Conservation (phyloP, 92 coral and sea anemone genomes). For the Porites lobata region DNA sequence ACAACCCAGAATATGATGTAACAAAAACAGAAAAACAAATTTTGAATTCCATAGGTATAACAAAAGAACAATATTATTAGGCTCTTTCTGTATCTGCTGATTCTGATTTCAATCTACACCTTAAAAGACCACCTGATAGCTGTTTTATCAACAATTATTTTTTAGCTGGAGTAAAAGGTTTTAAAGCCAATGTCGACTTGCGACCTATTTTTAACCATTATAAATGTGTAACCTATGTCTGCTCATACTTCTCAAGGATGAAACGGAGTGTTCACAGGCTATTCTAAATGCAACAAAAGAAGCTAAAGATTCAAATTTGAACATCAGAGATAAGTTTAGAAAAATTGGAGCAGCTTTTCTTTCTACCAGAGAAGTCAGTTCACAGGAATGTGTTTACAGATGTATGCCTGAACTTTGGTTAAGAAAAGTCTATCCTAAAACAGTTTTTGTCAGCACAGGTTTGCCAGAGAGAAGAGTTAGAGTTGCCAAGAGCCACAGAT, state of each 20-base stretch:
- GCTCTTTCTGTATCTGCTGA: slow-evolving; percentile 70
- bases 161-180: slow-evolving; percentile 65
- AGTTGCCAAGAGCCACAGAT: slow-evolving; percentile 53
- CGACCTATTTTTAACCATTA: too few species aligned
- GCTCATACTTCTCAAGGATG: slow-evolving; percentile 63
- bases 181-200: slow-evolving; percentile 33
- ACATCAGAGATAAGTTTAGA: too few species aligned
- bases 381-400: neutral
- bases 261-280: slow-evolving; percentile 60
- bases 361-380: slow-evolving; percentile 11
- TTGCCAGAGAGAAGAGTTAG: slow-evolving; percentile 70
- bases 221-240: slow-evolving; percentile 64
- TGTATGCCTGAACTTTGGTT: slow-evolving; percentile 46
- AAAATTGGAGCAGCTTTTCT: too few species aligned
- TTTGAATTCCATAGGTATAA: slow-evolving; percentile 42
- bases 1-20: slow-evolving; percentile 5
- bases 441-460: slow-evolving; percentile 71
- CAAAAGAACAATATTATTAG: slow-evolving; percentile 60
- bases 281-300: slow-evolving; percentile 37
- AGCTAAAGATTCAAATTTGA: too few species aligned
- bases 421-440: slow-evolving; percentile 72
- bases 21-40: slow-evolving; percentile 48
- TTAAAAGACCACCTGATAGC: slow-evolving; percentile 60
- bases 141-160: slow-evolving; percentile 7
- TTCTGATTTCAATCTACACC: slow-evolving; percentile 52